Percentiles rank a stretch among this genome's conserved stretches.
phyloP scores from a whole-genome alignment of 2,888 invertebrate species.

The Acutogordius australiensis region DNA sequence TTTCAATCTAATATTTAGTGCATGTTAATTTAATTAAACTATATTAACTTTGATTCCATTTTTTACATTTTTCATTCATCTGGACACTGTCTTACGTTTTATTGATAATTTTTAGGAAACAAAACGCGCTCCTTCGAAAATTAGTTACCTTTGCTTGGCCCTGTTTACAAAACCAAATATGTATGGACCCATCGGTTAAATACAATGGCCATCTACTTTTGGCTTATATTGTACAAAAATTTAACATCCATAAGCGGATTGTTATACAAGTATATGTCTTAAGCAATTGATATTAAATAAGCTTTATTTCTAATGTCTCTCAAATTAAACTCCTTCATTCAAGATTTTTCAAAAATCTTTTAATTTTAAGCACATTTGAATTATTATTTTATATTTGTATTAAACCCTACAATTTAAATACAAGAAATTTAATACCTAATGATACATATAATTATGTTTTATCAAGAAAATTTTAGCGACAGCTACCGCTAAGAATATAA shows the following conservation, averaged over 20 bases:
- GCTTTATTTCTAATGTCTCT: too few species aligned
- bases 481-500: too few species aligned
- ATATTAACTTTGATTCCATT: background rate
- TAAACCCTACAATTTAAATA: background rate
- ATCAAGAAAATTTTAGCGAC: too few species aligned
- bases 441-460: too few species aligned
- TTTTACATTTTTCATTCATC: background rate
- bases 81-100: too few species aligned
- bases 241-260: slow-evolving; percentile 82
- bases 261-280: slow-evolving; percentile 74
- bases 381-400: too few species aligned
- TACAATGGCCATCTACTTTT: slow-evolving; percentile 82
- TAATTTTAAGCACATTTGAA: too few species aligned
- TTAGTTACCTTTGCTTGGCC: slow-evolving; percentile 99
- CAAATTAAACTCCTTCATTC: too few species aligned
- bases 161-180: slow-evolving; percentile 64
- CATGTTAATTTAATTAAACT: too few species aligned
- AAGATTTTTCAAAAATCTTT: too few species aligned
- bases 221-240: slow-evolving; percentile 82
- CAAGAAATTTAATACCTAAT: background rate
- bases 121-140: slow-evolving; percentile 55
- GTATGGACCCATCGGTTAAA: slow-evolving; percentile 75
- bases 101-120: slow-evolving; percentile 33
- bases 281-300: too few species aligned
- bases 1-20: too few species aligned